Evolutionary conservation across 2,888 invertebrate genomes (phyloP), one percentile per base, ranked within the genome.

Genomic region (Serrognathus titanus): DNA sequence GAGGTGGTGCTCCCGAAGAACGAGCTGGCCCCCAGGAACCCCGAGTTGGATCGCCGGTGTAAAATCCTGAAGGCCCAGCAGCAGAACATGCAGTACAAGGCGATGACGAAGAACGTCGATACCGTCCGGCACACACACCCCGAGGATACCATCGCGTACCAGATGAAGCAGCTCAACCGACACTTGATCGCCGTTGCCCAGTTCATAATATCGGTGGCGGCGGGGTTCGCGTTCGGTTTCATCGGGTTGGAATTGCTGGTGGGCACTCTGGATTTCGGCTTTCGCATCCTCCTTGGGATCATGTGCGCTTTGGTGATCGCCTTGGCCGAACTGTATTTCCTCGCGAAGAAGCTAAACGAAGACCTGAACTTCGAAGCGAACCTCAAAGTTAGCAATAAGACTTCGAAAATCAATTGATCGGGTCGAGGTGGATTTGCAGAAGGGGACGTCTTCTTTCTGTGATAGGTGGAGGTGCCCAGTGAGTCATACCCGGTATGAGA

Each of bases 161-260:
- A 93, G 78, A 74, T 77, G 62, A 73, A 74, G 58, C 73, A 76
- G 64, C 70, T 74, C 57, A 94, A 95, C 75, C 84, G 86, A 10
- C 96, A 97, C 70, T 78, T 97, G 50, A 90, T 97, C 68, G 94
- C 94, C 1, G 89, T 97, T 48, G 83, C 89, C 20, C 97, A 98
- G 75, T 96, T 97, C 72, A 81, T 97, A n/a, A 81, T 97, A 62
- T 96, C 97, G 1, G 92, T 98, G 39, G 85, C 88, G 53, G 93
- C 96, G 60, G 95, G 97, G n/a, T 98, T 98, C 78, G 85, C 89
- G 11, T 97, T 98, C 82, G 96, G 96, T 55, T 97, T 96, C 77
- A 83, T 89, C 72, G 96, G 95, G 1, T 80, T 95, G 35, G 91
- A 96, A 71, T 83, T 93, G 70, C 86, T 93, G 70, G 79, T 92